A percentile compares a stretch with the other conserved stretches of the same genome.
Evolutionary conservation across 2,113 vertebrate genomes (phyloP).

Genomic region (Psettodes erumei): DNA sequence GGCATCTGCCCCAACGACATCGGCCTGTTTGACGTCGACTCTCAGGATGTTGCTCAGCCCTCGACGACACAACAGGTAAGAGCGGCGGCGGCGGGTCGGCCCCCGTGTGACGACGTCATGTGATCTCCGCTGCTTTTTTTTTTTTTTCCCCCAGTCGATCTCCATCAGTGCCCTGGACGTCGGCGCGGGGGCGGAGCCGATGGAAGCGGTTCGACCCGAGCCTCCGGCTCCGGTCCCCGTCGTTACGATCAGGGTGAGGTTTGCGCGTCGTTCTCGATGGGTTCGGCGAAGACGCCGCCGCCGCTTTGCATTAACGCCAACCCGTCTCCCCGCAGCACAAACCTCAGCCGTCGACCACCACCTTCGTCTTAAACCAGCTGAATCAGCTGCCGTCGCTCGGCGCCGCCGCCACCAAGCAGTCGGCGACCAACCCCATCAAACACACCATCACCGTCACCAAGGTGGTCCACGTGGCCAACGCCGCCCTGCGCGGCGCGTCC

Average conservation of each 20-base stretch:
- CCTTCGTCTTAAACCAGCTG: slow-evolving; percentile 98
- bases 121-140: too few species aligned
- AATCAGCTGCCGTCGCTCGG: slow-evolving; percentile 97
- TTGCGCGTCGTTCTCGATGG: too few species aligned
- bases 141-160: slow-evolving; percentile 87
- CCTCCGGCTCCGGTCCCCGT: slow-evolving; percentile 85
- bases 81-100: too few species aligned
- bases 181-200: slow-evolving; percentile 84
- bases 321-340: too few species aligned
- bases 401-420: slow-evolving; percentile 92
- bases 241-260: slow-evolving; percentile 91
- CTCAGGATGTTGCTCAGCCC: slow-evolving; percentile 87
- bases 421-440: slow-evolving; percentile 87
- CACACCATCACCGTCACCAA: slow-evolving; percentile 97
- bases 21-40: slow-evolving; percentile 91
- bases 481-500: slow-evolving; percentile 78
- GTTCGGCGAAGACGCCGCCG: too few species aligned
- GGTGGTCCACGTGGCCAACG: slow-evolving; percentile 89
- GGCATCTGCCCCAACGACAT: slow-evolving; percentile 97
- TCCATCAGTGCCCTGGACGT: slow-evolving; percentile 90
- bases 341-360: slow-evolving; percentile 97
- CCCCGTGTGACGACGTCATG: too few species aligned
- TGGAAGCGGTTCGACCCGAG: slow-evolving; percentile 66
- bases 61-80: slow-evolving; percentile 90
- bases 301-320: too few species aligned